Base-by-base conservation (phyloP, 2,113 vertebrate species). In the Centropus unirufus region DNA sequence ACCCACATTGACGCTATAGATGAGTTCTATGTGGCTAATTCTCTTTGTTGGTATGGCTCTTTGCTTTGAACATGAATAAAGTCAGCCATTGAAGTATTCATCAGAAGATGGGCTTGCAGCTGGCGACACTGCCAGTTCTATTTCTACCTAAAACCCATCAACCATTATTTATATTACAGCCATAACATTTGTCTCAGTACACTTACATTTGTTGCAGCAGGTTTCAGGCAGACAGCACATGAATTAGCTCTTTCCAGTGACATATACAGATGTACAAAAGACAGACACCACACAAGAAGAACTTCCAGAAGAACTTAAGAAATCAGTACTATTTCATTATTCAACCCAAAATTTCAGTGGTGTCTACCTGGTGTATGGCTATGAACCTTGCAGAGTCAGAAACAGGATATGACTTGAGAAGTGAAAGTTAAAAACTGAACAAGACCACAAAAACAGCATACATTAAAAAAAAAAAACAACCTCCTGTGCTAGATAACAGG, bases 401-500 rank as follows among this genome's bases (percentile, higher is more conserved):
- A 87, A 44, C 8, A 69, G 22, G 4, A 79, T 6, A 14, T 66
- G n/a, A 62, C 36, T 93, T 91, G 62, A 83, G 59, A 93, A 92
- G 49, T 42, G 36, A 76, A 94, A 90, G 67, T 62, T 61, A 67
- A 84, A 90, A 90, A 93, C 12, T 26, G 83, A 75, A 85, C 67
- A 86, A 92, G 21, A 79, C 16, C 26, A 67, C 32, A 72, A 54
- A 55, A 66, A 64, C 54, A 16, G 42, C 20, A 55, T 16, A 59
- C 12, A 90, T 36, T 36, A 36, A 36, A 51, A n/a, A 92, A 90
- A 90, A 20, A 44, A 14, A 0, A 36, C 46, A 88, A 91, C 79
- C 94, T 91, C 90, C 87, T 93, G 92, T 70, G 90, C 91, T 55
- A 92, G 91, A 95, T 90, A 97, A 96, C 85, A 92, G 78, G 63